Evolutionary conservation across 2,113 vertebrate genomes (phyloP).

Genomic region (Eulacestoma nigropectus): DNA sequence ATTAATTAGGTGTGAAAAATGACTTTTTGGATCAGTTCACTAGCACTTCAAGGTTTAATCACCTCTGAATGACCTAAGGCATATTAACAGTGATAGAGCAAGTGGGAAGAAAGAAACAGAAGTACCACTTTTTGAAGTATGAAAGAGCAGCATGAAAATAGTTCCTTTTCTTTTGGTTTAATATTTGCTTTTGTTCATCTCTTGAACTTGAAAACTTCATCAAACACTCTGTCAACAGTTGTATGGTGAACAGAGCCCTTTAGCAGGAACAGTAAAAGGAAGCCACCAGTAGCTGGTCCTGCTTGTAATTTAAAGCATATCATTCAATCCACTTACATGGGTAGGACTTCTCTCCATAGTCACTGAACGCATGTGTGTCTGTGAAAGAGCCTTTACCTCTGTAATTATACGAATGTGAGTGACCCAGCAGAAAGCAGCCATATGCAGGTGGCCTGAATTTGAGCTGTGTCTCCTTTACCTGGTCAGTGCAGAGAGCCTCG

Average conservation of each 20-base stretch:
- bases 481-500: rapidly evolving
- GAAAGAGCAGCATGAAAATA: background rate
- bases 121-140: background rate
- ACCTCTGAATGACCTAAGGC: background rate
- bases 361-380: background rate
- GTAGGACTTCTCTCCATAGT: background rate
- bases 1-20: slow-evolving; percentile 28
- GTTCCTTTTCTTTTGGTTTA: background rate
- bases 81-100: background rate
- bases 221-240: slow-evolving; percentile 1
- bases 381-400: background rate
- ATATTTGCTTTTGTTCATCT: slow-evolving; percentile 14
- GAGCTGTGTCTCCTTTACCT: background rate
- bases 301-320: background rate
- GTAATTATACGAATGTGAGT: background rate
- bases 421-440: background rate
- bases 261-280: background rate
- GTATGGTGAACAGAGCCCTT: background rate
- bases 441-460: background rate
- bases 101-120: background rate
- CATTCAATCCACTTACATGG: background rate
- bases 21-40: background rate
- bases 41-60: background rate
- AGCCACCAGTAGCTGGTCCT: background rate
- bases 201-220: background rate